Evolutionary conservation across 1,140 invertebrate species (phyloP), one percentile per base, ranked within the genome.

Genomic region (Stegodyphus dumicola): DNA sequence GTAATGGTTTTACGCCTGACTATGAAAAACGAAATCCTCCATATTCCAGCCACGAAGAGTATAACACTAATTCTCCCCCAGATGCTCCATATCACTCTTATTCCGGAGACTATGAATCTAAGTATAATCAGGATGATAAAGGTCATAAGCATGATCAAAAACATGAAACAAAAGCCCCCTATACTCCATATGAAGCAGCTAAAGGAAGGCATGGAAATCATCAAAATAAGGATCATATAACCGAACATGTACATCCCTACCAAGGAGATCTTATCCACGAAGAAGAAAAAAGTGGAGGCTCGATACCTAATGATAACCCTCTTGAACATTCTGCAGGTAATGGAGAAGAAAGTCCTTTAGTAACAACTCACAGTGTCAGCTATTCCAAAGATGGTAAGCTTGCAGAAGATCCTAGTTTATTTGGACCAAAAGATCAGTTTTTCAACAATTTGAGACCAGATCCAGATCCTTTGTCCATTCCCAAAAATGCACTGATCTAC

Each of bases 391-490:
- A 17, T 51, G 33, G 9, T 13, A 7, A 71, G 6, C 48, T 71
- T 54, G 80, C 52, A 15, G n/a, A 51, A 11, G 65, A 53, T 13
- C 11, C 33, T n/a, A 15, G 7, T 18, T 17, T 13, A n/a, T 85
- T 33, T 15, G 81, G 17, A 5, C 81, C 73, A 33, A 52, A 69
- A 51, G 56, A 77, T 54, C 71, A 74, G 6, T 13, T 83, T 11
- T 75, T 64, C 11, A 15, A 54, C 9, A 70, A 85, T 33, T 2
- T 77, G 17, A 18, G 53, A 56, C 81, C 81, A 17, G 81, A 85
- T 48, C 73, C 65, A 5, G 81, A 85, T 17, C 81, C 81, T 2
- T 51, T 85, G 0, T 51, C 81, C 11, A 85, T 85, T 51, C 81
- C 81, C 7, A 85, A 69, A n/a, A 85, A 85, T 18, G 81, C 81